Evolutionary conservation across 2,113 vertebrate genomes (phyloP).

Genomic region (Notothenia coriiceps): DNA sequence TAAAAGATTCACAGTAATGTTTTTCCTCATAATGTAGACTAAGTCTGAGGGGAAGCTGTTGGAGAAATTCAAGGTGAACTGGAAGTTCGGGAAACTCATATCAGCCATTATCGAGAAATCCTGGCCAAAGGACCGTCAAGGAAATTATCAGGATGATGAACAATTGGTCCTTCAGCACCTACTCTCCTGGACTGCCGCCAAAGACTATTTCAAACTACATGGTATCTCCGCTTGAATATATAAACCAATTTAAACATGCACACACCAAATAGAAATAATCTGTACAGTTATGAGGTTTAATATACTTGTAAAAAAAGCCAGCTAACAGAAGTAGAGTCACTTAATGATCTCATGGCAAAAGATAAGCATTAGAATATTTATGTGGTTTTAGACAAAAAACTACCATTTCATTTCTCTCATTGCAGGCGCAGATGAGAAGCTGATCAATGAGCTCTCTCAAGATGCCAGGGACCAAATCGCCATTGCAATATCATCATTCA

Average conservation of each 20-base stretch:
- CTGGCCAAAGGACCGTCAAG: conserved; percentile 82
- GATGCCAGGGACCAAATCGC: conserved; percentile 82
- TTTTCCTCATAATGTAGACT: conserved; percentile 56
- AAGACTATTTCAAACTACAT: conserved; percentile 84
- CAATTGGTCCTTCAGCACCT: conserved; percentile 85
- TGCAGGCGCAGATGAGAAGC: conserved; percentile 79
- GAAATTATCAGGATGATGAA: conserved; percentile 34
- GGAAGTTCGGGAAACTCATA: conserved; percentile 87
- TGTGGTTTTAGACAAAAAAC: background rate
- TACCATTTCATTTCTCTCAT: conserved; percentile 19
- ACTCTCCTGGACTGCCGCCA: conserved; percentile 86
- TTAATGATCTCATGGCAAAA: background rate
- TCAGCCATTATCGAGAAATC: conserved; percentile 89
- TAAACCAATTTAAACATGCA: background rate
- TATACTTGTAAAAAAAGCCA: background rate
- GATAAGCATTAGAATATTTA: background rate
- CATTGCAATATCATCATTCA: conserved; percentile 79
- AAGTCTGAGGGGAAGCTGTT: conserved; percentile 81
- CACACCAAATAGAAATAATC: background rate
- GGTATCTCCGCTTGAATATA: conserved; percentile 73
- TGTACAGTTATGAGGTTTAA: background rate
- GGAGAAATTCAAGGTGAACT: conserved; percentile 48
- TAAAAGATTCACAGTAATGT: conserved; percentile 1
- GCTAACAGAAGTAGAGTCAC: background rate
- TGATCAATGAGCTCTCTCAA: conserved; percentile 78